These are phyloP conservation scores for Pseudachorutes palmiensis DNA, from an alignment of 1,140 invertebrate species.

Conservation along the genomic window DNA sequence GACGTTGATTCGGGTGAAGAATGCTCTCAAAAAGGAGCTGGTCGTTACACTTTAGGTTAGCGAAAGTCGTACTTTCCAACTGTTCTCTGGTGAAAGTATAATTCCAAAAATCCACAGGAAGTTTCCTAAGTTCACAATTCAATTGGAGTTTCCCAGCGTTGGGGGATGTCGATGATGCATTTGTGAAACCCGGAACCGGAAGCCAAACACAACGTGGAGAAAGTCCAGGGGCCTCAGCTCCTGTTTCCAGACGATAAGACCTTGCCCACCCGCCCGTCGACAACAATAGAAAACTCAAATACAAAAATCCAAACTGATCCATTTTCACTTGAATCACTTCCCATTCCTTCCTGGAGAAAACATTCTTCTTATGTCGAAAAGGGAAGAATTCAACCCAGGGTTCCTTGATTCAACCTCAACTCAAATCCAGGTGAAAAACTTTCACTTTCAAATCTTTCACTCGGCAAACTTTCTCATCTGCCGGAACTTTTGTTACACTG, in stretches of 20 bases:
- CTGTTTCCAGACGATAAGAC: conserved; percentile 60
- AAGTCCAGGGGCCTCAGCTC: conserved; percentile 59
- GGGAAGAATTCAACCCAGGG: too few relatives aligned
- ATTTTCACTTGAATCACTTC: neutral
- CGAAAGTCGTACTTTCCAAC: conserved; percentile 57
- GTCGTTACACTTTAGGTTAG: conserved; percentile 67
- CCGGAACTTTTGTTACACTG: too few relatives aligned
- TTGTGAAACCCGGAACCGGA: conserved; percentile 70
- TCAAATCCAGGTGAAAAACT: too few relatives aligned
- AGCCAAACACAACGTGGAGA: conserved; percentile 62
- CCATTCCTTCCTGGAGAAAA: too few relatives aligned
- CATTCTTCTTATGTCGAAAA: too few relatives aligned
- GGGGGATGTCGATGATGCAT: conserved; percentile 50
- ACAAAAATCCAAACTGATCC: neutral
- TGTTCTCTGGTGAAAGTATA: conserved; percentile 40
- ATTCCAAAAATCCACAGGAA: conserved; percentile 38
- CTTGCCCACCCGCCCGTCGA: conserved; percentile 67
- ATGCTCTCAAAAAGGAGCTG: conserved; percentile 69
- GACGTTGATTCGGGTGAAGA: conserved; percentile 56
- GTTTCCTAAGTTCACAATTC: conserved; percentile 39
- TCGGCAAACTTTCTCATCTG: too few relatives aligned
- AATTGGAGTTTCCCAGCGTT: neutral
- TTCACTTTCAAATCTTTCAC: too few relatives aligned
- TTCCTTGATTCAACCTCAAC: too few relatives aligned
- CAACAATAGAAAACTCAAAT: conserved; percentile 35